phyloP scores from a whole-genome alignment of 2,113 vertebrate genomes.

The Pelvicachromis taeniatus region DNA sequence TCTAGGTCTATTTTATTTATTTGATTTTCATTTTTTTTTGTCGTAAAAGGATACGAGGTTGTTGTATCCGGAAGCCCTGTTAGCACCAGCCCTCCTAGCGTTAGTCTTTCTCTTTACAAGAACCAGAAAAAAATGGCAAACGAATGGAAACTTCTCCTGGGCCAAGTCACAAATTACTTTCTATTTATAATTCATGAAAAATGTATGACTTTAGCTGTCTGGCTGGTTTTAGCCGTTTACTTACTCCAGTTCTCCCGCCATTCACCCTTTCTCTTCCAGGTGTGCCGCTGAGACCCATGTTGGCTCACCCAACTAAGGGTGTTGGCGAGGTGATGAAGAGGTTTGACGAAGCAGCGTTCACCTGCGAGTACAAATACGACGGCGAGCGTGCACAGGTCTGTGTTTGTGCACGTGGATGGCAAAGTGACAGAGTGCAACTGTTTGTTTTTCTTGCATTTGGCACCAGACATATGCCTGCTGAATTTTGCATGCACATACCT shows the following conservation, averaged over 20 bases:
- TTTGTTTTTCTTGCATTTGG: slow-evolving; percentile 22
- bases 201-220: neutral
- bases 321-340: slow-evolving; percentile 86
- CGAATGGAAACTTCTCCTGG: neutral
- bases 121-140: neutral
- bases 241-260: neutral
- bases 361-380: slow-evolving; percentile 92
- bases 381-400: slow-evolving; percentile 85
- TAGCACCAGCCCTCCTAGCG: neutral
- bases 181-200: neutral
- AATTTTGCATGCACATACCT: slow-evolving; percentile 43
- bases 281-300: slow-evolving; percentile 85
- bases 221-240: neutral
- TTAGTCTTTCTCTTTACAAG: neutral
- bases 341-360: slow-evolving; percentile 86
- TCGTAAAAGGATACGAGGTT: neutral
- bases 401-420: slow-evolving; percentile 17
- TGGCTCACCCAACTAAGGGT: slow-evolving; percentile 87
- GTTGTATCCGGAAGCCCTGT: neutral
- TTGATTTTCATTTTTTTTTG: neutral
- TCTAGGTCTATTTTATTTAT: neutral
- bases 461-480: slow-evolving; percentile 39
- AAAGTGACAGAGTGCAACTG: slow-evolving; percentile 42
- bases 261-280: slow-evolving; percentile 58
- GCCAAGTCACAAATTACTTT: neutral